Conservation (phyloP, 2,113 vertebrate species). For the Orycteropus afer region DNA sequence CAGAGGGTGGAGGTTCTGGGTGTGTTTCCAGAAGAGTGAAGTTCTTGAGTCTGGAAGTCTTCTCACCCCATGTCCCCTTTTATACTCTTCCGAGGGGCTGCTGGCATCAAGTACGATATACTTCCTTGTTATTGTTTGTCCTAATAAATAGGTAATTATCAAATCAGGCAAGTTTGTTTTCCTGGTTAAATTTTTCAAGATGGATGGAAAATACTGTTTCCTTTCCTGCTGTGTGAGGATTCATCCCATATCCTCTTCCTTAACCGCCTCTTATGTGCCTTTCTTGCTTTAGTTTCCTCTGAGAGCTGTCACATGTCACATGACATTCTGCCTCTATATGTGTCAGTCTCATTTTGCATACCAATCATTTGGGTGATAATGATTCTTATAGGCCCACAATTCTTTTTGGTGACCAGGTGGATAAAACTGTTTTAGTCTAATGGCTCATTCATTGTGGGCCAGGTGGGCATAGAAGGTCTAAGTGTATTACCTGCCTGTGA, state of each 20-base stretch:
- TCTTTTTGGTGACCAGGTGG: neutral
- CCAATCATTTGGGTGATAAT: too few relatives aligned
- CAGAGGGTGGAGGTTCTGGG: neutral
- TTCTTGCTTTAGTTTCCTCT: neutral
- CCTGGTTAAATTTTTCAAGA: neutral
- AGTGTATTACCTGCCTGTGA: neutral
- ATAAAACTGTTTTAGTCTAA: neutral
- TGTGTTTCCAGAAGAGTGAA: neutral
- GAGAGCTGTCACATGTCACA: neutral
- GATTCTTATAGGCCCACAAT: neutral
- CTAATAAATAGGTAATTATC: neutral
- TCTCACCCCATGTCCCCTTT: neutral
- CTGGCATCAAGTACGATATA: neutral
- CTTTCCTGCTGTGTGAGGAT: neutral
- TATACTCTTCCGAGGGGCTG: constrained; percentile 16
- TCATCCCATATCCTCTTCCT: neutral
- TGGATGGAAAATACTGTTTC: neutral
- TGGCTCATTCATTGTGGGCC: neutral
- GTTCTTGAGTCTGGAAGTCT: neutral
- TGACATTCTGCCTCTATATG: neutral
- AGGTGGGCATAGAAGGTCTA: neutral
- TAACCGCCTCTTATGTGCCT: neutral
- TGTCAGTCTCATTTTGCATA: neutral
- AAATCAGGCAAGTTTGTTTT: constrained; percentile 24
- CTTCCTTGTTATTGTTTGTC: constrained; percentile 45